phyloP scores from a whole-genome alignment of 92 coral and sea anemone species.

The Siderastrea radians region DNA sequence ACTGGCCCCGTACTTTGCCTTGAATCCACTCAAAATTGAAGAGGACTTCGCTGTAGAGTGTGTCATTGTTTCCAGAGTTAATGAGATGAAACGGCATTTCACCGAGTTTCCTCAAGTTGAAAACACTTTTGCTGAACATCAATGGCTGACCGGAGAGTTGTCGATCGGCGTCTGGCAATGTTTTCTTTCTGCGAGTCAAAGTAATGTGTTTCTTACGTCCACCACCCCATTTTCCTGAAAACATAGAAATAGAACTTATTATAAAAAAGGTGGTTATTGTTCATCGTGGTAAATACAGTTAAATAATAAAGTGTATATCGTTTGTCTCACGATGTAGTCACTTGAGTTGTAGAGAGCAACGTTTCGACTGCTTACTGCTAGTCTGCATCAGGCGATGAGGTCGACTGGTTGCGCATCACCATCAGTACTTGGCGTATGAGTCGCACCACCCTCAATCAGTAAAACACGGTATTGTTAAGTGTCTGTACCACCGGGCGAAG shows the following conservation, averaged over 20 bases:
- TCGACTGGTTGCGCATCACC: too few species aligned
- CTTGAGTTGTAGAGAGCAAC: too few species aligned
- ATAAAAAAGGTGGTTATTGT: too few species aligned
- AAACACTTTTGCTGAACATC: constrained; percentile 80
- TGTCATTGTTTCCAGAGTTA: constrained; percentile 52
- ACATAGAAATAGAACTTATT: background rate
- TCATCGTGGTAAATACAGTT: background rate
- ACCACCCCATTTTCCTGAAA: constrained; percentile 85
- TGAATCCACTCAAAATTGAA: constrained; percentile 89
- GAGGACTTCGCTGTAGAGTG: constrained; percentile 67
- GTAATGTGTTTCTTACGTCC: constrained; percentile 82
- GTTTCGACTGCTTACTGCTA: too few species aligned
- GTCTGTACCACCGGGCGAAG: too few species aligned
- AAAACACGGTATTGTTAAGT: too few species aligned
- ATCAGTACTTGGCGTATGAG: too few species aligned
- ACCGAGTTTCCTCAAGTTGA: constrained; percentile 83
- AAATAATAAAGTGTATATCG: too few species aligned
- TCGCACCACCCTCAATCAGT: too few species aligned
- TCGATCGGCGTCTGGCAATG: constrained; percentile 86
- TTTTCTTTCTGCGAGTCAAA: constrained; percentile 84
- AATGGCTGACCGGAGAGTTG: constrained; percentile 86
- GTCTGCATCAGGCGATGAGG: too few species aligned
- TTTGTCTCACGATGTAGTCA: too few species aligned
- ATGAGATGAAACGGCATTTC: constrained; percentile 85
- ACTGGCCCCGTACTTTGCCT: constrained; percentile 77